Evolutionary conservation across 2,113 vertebrate species (phyloP).

Genomic region (Callipepla californica): DNA sequence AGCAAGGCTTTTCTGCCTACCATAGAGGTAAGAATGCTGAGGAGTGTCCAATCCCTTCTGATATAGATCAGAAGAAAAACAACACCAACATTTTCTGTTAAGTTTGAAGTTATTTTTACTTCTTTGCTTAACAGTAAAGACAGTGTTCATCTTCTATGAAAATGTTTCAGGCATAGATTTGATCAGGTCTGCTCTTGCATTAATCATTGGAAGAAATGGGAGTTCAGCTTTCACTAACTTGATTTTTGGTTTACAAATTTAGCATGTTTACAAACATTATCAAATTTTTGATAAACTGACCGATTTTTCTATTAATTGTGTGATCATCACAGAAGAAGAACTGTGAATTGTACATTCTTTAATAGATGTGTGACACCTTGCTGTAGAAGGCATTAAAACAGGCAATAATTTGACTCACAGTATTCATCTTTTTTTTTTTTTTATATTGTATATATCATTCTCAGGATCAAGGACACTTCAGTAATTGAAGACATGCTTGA

Average conservation of each 20-base stretch:
- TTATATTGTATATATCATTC: background rate
- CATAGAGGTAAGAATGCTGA: background rate
- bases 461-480: background rate
- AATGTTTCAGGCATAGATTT: background rate
- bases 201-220: background rate
- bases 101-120: background rate
- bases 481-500: background rate
- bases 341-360: background rate
- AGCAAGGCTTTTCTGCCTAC: background rate
- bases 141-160: background rate
- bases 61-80: background rate
- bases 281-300: background rate
- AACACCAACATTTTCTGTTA: background rate
- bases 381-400: background rate
- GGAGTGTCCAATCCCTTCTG: background rate
- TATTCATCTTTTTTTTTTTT: background rate
- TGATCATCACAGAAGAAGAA: background rate
- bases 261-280: background rate
- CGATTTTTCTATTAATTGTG: background rate
- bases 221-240: background rate
- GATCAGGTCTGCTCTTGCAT: background rate
- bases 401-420: background rate
- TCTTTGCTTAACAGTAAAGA: background rate
- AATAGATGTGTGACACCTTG: background rate
- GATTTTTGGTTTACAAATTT: background rate